phyloP scores from a whole-genome alignment of 2,888 invertebrate genomes.

The Lepidochitona cinerea region DNA sequence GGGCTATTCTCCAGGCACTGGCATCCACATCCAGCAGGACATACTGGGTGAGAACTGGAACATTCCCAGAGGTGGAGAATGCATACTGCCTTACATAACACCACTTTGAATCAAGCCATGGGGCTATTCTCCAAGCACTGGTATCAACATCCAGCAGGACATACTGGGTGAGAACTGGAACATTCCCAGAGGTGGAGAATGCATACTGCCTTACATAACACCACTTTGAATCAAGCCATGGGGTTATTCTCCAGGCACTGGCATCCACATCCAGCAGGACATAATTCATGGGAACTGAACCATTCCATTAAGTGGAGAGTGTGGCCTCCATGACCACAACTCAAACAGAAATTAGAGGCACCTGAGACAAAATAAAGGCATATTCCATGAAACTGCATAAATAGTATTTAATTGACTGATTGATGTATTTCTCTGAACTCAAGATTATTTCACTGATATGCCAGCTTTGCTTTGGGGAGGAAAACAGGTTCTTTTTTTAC shows the following conservation, averaged over 20 bases:
- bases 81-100: too few species aligned
- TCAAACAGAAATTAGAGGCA: slow-evolving; percentile 84
- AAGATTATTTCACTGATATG: too few species aligned
- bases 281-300: slow-evolving; percentile 83
- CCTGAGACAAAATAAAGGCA: slow-evolving; percentile 52
- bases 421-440: too few species aligned
- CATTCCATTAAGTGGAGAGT: slow-evolving; percentile 86
- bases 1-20: slow-evolving; percentile 82
- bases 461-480: too few species aligned
- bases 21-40: slow-evolving; percentile 95
- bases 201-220: too few species aligned
- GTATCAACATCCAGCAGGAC: slow-evolving; percentile 95
- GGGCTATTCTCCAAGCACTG: slow-evolving; percentile 82
- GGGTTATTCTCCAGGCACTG: slow-evolving; percentile 82
- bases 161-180: slow-evolving; percentile 83
- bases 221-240: too few species aligned
- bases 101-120: too few species aligned
- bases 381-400: too few species aligned
- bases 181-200: slow-evolving; percentile 86
- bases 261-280: slow-evolving; percentile 95
- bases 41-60: slow-evolving; percentile 83
- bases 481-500: too few species aligned
- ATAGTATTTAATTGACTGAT: too few species aligned
- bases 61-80: slow-evolving; percentile 86
- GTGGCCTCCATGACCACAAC: slow-evolving; percentile 96